phyloP scores from a whole-genome alignment of 2,113 vertebrate species.

The Mola mola region DNA sequence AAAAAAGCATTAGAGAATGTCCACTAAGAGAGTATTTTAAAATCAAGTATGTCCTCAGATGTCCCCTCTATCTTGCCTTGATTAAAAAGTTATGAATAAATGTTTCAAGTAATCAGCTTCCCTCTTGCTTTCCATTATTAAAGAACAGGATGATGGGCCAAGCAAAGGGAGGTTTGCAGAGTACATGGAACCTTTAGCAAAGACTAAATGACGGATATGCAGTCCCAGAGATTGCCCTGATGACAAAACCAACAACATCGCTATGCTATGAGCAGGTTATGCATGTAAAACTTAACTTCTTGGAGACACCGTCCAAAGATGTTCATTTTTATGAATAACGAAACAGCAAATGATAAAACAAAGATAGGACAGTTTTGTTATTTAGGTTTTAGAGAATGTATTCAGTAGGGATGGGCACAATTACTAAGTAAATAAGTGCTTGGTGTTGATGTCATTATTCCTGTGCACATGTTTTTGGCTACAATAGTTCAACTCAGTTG shows the following conservation, averaged over 20 bases:
- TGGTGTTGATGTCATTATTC: no score
- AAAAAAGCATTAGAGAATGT: not conserved
- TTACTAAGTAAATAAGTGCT: no score
- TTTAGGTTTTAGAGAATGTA: not conserved
- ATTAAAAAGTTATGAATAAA: conserved; percentile 14
- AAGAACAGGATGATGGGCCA: not conserved
- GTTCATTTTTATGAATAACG: no score
- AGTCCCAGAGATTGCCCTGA: not conserved
- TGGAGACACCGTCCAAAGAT: no score
- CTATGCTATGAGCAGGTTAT: no score
- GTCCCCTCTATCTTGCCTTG: not conserved
- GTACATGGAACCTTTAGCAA: not conserved
- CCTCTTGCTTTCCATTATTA: not conserved
- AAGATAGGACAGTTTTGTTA: not conserved
- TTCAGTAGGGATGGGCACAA: no score
- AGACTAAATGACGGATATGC: not conserved
- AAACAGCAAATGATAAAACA: no score
- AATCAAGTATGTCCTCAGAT: not conserved
- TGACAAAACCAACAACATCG: not conserved
- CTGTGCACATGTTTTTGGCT: no score
- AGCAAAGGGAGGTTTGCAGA: no score
- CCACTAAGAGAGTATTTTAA: conserved; percentile 1
- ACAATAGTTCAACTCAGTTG: no score
- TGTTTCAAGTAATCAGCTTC: not conserved
- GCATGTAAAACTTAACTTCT: no score